Evolutionary conservation across 2,888 invertebrate genomes (phyloP), one percentile per base, ranked within the genome.

Genomic region (Heliconius charithonia): DNA sequence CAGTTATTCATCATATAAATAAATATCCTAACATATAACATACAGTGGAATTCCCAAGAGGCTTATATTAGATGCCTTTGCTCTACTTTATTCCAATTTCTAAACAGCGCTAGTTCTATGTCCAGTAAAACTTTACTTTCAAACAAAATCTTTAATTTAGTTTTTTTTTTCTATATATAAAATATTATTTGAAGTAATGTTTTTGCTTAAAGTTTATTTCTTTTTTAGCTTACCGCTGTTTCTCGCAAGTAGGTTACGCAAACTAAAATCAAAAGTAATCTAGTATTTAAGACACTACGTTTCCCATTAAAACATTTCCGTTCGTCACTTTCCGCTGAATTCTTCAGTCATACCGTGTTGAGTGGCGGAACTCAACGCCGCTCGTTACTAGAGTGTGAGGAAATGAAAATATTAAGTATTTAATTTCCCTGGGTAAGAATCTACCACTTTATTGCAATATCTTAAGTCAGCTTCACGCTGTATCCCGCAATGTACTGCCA

Each of bases 21-120:
- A 71, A 51, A 29, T 71, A 29, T 56, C 45, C 71, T 71, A 56
- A 59, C 59, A 56, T 70, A 70, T n/a, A 32, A 59, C 12, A 7
- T 71, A 71, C 29, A 56, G 29, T 71, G 29, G 32, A n/a, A 69
- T 10, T 71, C 71, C 29, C 71, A 59, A 71, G 71, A 56, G 71
- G n/a, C 32, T 71, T 22, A n/a, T 56, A 56, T 32, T 71, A 71
- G 32, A 71, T 56, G 71, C 69, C n/a, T 69, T 69, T 69, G 69
- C 69, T 69, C 41, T 9, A 41, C 25, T 69, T 71, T 56, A 71
- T 71, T 71, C 71, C 56, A 32, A 32, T 71, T 71, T 71, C 29
- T 71, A 71, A 71, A 71, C 56, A 29, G 71, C 27, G 25, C 27
- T 63, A 27, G 13, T 63, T 63, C 62, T 16, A 45, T 45, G 45